Base-by-base conservation (phyloP, 2,888 invertebrate genomes). In the Mythimna impura region DNA sequence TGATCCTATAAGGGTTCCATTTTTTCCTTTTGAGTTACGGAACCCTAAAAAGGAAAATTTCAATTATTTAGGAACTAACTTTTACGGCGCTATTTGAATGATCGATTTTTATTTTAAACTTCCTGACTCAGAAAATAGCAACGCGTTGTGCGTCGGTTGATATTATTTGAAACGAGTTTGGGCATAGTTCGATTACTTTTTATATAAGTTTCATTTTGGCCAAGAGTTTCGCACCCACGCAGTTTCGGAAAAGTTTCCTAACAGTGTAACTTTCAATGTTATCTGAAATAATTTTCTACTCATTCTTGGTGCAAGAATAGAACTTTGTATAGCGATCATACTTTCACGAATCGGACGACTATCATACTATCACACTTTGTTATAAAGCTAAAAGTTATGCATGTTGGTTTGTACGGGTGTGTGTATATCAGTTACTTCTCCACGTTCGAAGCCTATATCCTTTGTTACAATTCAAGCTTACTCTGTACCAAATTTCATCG, bases 141-240 rank as follows among this genome's bases (percentile, higher is more conserved):
- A 7, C 22, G 40, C 22, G 14, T 3, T 8, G 14, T 61, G 43
- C 50, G 40, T 30, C n/a, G 5, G 17, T 22, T 25, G n/a, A 47
- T 52, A 74, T 50, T 73, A 73, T 73, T 71, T 60, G 36, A 78
- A 74, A 61, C 22, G 60, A 74, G 72, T 74, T 74, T 34, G 60
- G 12, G 30, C 47, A n/a, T 22, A 54, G 47, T 74, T 74, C 36
- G 54, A 74, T 78, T 78, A 78, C 72, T 78, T 74, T 71, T 40
- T 78, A 34, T 61, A 43, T 22, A 73, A 58, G 78, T 78, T 71
- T 40, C 14, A 22, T 61, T 78, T 61, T 78, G 8, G 60, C 10
- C 57, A 30, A 12, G 57, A 60, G 36, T 22, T 52, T 47, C 58
- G 25, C n/a, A 14, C 60, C 60, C 72, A 71, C 60, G 20, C 22